These are phyloP conservation scores for Amphiura filiformis DNA, from an alignment of 35 echinoderm and acorn worm species.

Conservation along the genomic window DNA sequence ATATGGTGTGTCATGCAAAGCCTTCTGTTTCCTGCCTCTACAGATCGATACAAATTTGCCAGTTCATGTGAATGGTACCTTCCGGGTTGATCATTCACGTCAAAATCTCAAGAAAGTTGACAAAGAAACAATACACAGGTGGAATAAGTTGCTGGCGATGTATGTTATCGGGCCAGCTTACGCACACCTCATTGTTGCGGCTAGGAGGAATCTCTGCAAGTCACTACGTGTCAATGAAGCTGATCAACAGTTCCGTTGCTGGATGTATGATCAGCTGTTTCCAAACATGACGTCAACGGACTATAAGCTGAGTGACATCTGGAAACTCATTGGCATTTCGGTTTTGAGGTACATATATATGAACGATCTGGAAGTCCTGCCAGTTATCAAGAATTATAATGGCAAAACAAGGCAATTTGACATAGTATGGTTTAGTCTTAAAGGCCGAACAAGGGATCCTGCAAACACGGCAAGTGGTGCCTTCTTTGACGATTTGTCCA, in stretches of 20 bases:
- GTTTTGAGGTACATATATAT: neutral
- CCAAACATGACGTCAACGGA: neutral
- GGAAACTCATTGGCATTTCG: neutral
- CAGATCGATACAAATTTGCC: constrained; percentile 46
- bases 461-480: neutral
- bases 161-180: constrained; percentile 63
- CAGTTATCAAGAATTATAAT: neutral
- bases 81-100: constrained; percentile 46
- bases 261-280: neutral
- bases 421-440: neutral
- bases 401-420: neutral
- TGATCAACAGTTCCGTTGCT: neutral
- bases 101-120: constrained; percentile 26
- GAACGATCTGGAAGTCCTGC: neutral
- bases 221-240: neutral
- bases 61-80: constrained; percentile 65
- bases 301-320: neutral
- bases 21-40: constrained; percentile 64
- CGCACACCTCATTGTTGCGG: neutral
- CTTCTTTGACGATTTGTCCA: constrained; percentile 5
- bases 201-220: neutral
- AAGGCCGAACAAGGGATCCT: too few relatives aligned
- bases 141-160: neutral
- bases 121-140: neutral
- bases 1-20: neutral